Conservation (phyloP, 92 coral and sea anemone genomes). For the Paragorgia papillata region DNA sequence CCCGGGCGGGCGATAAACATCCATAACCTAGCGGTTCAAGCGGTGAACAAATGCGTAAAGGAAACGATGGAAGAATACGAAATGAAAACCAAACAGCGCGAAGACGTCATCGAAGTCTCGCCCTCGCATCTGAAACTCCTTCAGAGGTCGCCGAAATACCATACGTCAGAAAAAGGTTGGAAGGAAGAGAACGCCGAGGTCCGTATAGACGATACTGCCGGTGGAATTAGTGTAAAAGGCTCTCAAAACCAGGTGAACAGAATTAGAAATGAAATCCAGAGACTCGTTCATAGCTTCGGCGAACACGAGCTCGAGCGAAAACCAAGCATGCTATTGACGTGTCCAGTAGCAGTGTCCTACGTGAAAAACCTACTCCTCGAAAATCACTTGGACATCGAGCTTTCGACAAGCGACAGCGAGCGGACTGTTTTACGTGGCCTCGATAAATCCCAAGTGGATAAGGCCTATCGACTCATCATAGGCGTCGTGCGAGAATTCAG, state of each 20-base stretch:
- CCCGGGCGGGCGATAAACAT: not conserved
- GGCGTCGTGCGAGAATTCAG: conserved; percentile 12
- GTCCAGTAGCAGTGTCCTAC: not conserved
- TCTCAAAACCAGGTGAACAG: conserved; percentile 1
- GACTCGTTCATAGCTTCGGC: not conserved
- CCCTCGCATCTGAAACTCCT: not conserved
- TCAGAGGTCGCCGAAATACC: conserved; percentile 11
- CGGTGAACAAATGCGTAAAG: conserved; percentile 6
- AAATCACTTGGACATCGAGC: not conserved
- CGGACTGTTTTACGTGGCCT: conserved; percentile 2
- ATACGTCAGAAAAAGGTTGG: not conserved
- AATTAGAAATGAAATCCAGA: not conserved
- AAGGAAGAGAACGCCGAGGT: not conserved
- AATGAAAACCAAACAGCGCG: not conserved
- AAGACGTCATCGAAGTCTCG: conserved; percentile 1
- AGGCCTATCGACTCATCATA: conserved; percentile 5
- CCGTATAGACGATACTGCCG: not conserved
- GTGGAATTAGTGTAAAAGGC: conserved; percentile 9
- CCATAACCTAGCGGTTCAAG: not conserved
- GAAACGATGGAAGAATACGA: not conserved
- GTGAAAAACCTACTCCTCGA: conserved; percentile 2
- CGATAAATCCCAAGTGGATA: conserved; percentile 1
- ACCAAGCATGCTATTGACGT: not conserved
- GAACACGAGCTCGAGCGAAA: not conserved
- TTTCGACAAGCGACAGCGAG: not conserved